Evolutionary conservation across 2,888 invertebrate species (phyloP), one percentile per base, ranked within the genome.

Genomic region (Synanthedon andrenaeformis): DNA sequence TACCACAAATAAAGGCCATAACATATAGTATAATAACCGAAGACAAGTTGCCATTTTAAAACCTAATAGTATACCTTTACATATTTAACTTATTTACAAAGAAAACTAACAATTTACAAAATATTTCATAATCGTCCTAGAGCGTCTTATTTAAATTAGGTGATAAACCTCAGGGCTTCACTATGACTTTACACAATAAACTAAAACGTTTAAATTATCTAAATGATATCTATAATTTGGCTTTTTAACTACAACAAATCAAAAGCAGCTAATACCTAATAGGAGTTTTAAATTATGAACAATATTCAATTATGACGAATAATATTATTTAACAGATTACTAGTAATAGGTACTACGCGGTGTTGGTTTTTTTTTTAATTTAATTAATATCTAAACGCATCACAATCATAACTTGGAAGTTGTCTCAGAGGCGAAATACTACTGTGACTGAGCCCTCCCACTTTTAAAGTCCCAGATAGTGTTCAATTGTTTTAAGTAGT

Each of bases 281-380:
- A 86, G 85, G 85, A 85, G 77, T 79, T 82, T 84, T 82, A 82
- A 82, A 85, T 84, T 35, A 35, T 35, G 35, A 35, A 35, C 35
- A 35, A 84, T 79, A 79, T 84, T 80, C 82, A 86, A 83, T 79
- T 85, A 83, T 73, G 79, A 82, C 79, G 79, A 84, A 86, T 82
- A 85, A 84, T 78, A 85, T 84, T 83, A 86, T 81, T 81, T 78
- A 86, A 86, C 86, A 85, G 82, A 81, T 82, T 78, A 81, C 80
- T 80, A 82, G 80, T 76, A 45, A 45, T n/a, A n/a, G n/a, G n/a
- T n/a, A 4, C 45, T 45, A 45, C 45, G 14, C 45, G 66, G 76
- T 77, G 80, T 76, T 80, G 76, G 76, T 72, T 72, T 73, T 70
- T 67, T 66, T 68, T 62, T 59, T 1, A 23, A 23, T 10, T 35